Conservation (phyloP, 2,888 invertebrate genomes). For the Aleiodes testaceus region DNA sequence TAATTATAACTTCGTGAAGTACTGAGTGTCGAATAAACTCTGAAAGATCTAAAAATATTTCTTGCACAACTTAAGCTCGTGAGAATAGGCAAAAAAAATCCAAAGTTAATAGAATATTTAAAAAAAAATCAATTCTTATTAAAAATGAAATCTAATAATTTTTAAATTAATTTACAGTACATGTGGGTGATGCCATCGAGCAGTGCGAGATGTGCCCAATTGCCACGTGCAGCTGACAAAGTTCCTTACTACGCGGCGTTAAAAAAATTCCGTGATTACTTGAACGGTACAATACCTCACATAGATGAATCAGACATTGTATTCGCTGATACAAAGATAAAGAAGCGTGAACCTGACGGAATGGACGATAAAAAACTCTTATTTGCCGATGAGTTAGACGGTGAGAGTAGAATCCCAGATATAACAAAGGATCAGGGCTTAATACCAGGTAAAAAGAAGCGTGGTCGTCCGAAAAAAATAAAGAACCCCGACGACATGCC, state of each 20-base stretch:
- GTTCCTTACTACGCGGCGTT: constrained; percentile 97
- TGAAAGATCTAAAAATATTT: too few relatives aligned
- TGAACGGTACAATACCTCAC: constrained; percentile 89
- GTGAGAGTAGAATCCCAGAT: constrained; percentile 63
- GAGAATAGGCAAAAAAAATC: neutral
- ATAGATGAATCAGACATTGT: constrained; percentile 91
- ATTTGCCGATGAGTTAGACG: constrained; percentile 64
- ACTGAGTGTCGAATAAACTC: too few relatives aligned
- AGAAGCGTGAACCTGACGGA: constrained; percentile 65
- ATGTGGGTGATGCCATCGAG: constrained; percentile 99
- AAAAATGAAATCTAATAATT: neutral
- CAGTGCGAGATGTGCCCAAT: constrained; percentile 95
- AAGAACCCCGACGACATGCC: constrained; percentile 81
- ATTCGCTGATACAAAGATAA: constrained; percentile 83
- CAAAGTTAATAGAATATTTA: neutral
- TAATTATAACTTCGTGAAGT: too few relatives aligned
- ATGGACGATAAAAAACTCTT: constrained; percentile 65
- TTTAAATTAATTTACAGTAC: constrained; percentile 78
- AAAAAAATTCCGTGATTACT: constrained; percentile 95
- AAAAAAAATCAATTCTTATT: too few relatives aligned
- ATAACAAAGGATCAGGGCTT: constrained; percentile 64
- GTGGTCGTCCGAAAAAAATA: constrained; percentile 92
- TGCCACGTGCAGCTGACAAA: constrained; percentile 98
- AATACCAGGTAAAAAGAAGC: constrained; percentile 87
- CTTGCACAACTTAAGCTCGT: too few relatives aligned